Evolutionary conservation across 2,113 vertebrate genomes (phyloP).

Genomic region (Calypte anna): DNA sequence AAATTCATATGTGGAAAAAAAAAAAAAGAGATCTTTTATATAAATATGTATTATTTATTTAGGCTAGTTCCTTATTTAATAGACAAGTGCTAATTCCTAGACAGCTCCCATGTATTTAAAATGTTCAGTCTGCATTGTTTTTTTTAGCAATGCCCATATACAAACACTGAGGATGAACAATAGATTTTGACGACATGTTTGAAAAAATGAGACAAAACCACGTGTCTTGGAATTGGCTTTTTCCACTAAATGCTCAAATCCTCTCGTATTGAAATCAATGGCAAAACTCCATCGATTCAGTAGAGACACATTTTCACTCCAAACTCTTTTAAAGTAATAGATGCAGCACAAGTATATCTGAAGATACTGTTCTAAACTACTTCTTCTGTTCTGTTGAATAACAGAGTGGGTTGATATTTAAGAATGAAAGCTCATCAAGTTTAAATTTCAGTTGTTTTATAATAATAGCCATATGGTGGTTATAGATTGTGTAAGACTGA

Average conservation of each 20-base stretch:
- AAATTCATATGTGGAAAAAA: constrained; percentile 45
- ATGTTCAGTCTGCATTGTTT: not conserved
- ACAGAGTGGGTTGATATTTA: constrained; percentile 41
- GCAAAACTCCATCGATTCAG: not conserved
- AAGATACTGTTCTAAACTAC: constrained; percentile 51
- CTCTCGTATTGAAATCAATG: not conserved
- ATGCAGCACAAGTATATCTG: constrained; percentile 19
- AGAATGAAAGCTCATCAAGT: constrained; percentile 59
- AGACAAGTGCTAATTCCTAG: constrained; percentile 34
- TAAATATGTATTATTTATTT: constrained; percentile 53
- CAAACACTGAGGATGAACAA: not conserved
- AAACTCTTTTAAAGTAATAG: not conserved
- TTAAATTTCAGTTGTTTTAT: constrained; percentile 54
- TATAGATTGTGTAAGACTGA: constrained; percentile 47
- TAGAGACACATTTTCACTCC: not conserved
- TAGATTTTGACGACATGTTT: not conserved
- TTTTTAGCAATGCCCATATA: not conserved
- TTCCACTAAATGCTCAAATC: not conserved
- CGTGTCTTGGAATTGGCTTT: not conserved
- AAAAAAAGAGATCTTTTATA: constrained; percentile 18
- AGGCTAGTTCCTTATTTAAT: constrained; percentile 4
- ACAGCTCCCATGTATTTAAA: not conserved
- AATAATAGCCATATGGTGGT: constrained; percentile 57
- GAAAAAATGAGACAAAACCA: not conserved
- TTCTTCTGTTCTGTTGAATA: constrained; percentile 49